Conservation (phyloP, 2,113 vertebrate species). For the Calidris pugnax region DNA sequence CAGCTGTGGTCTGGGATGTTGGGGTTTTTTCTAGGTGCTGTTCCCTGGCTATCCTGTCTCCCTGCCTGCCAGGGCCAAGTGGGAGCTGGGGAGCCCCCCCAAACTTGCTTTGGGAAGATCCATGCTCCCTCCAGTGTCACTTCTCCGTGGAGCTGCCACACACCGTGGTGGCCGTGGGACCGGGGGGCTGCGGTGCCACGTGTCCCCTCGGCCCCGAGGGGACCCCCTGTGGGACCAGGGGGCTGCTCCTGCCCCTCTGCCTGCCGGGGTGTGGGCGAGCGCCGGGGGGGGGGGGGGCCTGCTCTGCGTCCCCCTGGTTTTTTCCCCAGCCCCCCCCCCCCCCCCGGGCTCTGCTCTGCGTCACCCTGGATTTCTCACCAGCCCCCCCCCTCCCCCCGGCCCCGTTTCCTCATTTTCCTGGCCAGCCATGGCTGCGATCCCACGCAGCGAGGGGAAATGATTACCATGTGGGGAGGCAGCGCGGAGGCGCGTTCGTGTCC, state of each 20-base stretch:
- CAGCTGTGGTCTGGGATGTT: background rate
- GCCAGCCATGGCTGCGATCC: background rate
- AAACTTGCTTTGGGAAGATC: background rate
- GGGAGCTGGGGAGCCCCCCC: background rate
- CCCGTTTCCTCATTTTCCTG: slow-evolving; percentile 23
- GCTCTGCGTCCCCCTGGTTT: background rate
- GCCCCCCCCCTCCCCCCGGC: background rate
- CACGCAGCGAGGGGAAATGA: background rate
- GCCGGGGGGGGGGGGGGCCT: background rate
- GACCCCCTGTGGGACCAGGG: too few species aligned
- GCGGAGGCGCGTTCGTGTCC: accelerated
- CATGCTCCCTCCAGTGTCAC: accelerated
- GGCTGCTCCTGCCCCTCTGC: background rate
- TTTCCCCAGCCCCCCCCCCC: background rate
- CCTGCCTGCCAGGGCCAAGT: background rate
- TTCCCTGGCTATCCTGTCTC: background rate
- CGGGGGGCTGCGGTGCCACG: background rate
- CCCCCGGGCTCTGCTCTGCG: background rate
- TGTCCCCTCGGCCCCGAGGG: too few species aligned
- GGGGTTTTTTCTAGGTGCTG: background rate
- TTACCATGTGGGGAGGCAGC: background rate
- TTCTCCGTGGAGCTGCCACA: accelerated
- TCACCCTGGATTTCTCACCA: background rate
- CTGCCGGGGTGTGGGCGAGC: background rate
- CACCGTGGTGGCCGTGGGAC: accelerated